Conservation (phyloP, 2,888 invertebrate genomes). For the Tachystola acroxantha region DNA sequence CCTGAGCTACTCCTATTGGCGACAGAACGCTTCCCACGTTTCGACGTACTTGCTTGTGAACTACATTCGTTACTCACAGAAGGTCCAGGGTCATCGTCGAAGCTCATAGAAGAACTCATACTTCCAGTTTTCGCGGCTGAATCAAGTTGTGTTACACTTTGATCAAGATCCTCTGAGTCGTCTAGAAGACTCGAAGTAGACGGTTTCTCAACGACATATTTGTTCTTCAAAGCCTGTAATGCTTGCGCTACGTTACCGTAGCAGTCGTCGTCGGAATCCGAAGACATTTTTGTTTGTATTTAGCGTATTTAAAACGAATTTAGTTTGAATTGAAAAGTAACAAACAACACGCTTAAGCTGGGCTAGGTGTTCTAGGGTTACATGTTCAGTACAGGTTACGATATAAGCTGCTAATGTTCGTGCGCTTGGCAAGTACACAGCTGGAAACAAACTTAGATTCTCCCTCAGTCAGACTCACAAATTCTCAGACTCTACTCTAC, state of each 20-base stretch:
- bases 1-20: not conserved
- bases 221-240: conserved; percentile 41
- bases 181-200: conserved; percentile 26
- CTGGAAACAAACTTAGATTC: no score
- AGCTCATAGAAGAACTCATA: not conserved
- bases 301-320: no score
- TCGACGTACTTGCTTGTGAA: conserved; percentile 1
- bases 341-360: no score
- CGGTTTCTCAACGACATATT: conserved; percentile 33
- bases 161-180: conserved; percentile 18
- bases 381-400: no score
- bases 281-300: conserved; percentile 34
- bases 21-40: not conserved
- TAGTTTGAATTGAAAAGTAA: no score
- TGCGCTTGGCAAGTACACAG: no score
- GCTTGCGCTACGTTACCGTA: conserved; percentile 53
- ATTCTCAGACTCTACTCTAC: no score
- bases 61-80: conserved; percentile 3
- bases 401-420: no score
- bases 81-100: not conserved
- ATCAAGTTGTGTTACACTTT: conserved; percentile 13
- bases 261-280: conserved; percentile 65
- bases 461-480: no score
- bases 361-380: no score
- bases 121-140: conserved; percentile 1